Evolutionary conservation across 1,140 invertebrate genomes (phyloP).

Genomic region (Aradophagus sp.): DNA sequence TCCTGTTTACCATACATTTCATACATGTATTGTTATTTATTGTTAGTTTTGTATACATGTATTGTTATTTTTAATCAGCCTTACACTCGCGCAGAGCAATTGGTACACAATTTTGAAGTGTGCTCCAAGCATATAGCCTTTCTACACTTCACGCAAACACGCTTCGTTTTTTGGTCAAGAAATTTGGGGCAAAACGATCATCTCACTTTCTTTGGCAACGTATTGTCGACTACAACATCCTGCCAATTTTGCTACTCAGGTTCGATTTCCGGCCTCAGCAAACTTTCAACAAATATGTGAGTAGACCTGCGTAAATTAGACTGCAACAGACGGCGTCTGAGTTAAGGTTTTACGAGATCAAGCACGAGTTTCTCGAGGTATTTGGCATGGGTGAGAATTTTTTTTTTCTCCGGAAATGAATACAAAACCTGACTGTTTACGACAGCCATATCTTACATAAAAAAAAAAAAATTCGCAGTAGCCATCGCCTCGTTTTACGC

Average conservation of each 20-base stretch:
- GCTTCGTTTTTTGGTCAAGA: background rate
- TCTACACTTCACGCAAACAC: background rate
- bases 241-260: background rate
- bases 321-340: constrained; percentile 1
- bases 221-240: background rate
- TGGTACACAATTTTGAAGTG: constrained; percentile 5
- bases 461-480: background rate
- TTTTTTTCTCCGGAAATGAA: background rate
- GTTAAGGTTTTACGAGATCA: constrained; percentile 1
- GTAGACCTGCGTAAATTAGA: background rate
- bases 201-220: background rate
- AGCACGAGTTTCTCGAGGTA: constrained; percentile 4
- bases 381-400: background rate
- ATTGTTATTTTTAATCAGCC: too few relatives aligned
- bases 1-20: too few relatives aligned
- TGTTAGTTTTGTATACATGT: too few relatives aligned
- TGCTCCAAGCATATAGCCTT: constrained; percentile 8
- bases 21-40: too few relatives aligned
- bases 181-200: background rate
- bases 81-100: background rate
- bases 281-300: background rate
- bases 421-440: constrained; percentile 4
- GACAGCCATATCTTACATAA: background rate
- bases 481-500: constrained; percentile 3
- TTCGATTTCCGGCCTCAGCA: constrained; percentile 6